Conservation (phyloP, 2,797 vertebrate genomes). For the Pantherophis vulpinus region DNA sequence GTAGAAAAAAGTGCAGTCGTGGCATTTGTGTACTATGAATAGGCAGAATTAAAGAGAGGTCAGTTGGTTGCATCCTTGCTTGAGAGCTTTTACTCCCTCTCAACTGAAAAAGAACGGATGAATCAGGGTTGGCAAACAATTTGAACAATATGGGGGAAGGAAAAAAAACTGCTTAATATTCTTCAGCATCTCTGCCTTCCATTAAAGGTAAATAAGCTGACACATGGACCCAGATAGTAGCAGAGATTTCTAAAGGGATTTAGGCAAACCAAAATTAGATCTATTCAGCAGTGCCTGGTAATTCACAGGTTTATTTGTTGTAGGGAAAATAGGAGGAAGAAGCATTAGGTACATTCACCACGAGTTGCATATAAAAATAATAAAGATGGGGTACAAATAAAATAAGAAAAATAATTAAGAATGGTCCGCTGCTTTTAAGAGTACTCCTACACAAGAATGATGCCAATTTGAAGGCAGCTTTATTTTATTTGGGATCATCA, state of each 20-base stretch:
- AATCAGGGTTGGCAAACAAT: background rate
- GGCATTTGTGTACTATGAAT: background rate
- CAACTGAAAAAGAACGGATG: background rate
- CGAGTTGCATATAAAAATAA: no score
- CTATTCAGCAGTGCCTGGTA: background rate
- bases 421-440: background rate
- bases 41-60: background rate
- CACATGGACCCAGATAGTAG: background rate
- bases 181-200: background rate
- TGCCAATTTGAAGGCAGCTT: background rate
- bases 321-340: background rate
- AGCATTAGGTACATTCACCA: background rate
- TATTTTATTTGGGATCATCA: background rate
- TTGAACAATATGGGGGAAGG: background rate
- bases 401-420: background rate
- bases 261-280: background rate
- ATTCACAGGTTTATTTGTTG: background rate
- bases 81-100: background rate
- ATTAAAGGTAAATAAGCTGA: background rate
- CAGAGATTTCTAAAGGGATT: background rate
- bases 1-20: background rate
- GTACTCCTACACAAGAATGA: background rate
- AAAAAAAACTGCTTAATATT: background rate
- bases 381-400: no score
- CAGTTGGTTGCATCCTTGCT: background rate